Evolutionary conservation across 2,113 vertebrate genomes (phyloP).

Genomic region (Psilopsiagon aurifrons): DNA sequence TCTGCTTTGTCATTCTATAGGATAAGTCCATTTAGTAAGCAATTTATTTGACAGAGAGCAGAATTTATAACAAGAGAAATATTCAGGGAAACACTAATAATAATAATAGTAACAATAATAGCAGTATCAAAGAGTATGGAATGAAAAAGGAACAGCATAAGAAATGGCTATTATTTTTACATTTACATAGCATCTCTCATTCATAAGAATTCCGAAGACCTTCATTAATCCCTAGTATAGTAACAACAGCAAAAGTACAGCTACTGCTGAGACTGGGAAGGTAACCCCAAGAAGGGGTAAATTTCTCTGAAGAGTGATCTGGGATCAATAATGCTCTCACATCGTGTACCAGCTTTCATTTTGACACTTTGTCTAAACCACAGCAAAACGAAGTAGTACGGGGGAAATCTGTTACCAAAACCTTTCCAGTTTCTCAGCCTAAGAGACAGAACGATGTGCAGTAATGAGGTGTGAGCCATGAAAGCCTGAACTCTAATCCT

Average conservation of each 20-base stretch:
- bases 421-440: not conserved
- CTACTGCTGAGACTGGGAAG: not conserved
- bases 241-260: not conserved
- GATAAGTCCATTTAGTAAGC: conserved; percentile 14
- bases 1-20: not conserved
- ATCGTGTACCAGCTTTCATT: not conserved
- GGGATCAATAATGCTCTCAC: not conserved
- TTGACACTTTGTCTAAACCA: conserved; percentile 14
- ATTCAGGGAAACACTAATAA: not conserved
- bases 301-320: not conserved
- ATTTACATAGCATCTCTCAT: not conserved
- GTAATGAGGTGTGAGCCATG: conserved; percentile 47
- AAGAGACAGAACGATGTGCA: not conserved
- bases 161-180: not conserved
- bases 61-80: not conserved
- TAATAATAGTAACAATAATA: not conserved
- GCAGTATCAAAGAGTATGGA: not conserved
- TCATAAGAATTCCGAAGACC: not conserved
- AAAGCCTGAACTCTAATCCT: conserved; percentile 16
- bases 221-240: not conserved
- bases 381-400: not conserved
- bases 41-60: conserved; percentile 20
- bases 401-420: conserved; percentile 15
- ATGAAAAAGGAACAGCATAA: not conserved
- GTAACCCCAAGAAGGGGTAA: not conserved